phyloP scores from a whole-genome alignment of 2,888 invertebrate species.

The Aphelenchoides bicaudatus region DNA sequence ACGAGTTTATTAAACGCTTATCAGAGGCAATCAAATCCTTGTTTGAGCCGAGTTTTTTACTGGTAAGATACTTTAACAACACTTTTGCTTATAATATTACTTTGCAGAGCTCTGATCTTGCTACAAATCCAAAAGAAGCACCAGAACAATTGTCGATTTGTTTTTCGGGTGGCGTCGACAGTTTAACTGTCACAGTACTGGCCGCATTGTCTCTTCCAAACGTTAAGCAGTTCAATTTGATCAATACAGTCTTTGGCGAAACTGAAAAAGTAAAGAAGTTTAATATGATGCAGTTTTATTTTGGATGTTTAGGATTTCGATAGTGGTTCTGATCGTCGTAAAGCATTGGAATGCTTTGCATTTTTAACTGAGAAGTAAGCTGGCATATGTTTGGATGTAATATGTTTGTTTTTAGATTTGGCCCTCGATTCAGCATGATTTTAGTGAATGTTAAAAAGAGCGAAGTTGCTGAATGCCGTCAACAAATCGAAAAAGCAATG shows the following conservation, averaged over 20 bases:
- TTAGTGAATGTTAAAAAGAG: slow-evolving; percentile 47
- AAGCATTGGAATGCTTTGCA: slow-evolving; percentile 13
- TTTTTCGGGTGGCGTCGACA: slow-evolving; percentile 95
- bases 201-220: slow-evolving; percentile 69
- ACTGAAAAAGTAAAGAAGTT: slow-evolving; percentile 22
- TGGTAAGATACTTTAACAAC: slow-evolving; percentile 16
- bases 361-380: slow-evolving; percentile 15
- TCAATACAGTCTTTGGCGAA: slow-evolving; percentile 46
- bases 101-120: neutral
- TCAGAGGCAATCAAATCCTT: neutral
- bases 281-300: neutral
- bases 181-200: slow-evolving; percentile 79
- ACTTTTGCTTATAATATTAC: neutral
- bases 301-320: slow-evolving; percentile 16
- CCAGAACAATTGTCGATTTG: slow-evolving; percentile 65
- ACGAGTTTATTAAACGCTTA: slow-evolving; percentile 1
- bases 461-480: slow-evolving; percentile 39
- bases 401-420: slow-evolving; percentile 13
- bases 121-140: neutral
- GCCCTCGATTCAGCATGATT: slow-evolving; percentile 62
- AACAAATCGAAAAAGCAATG: slow-evolving; percentile 28
- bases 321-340: slow-evolving; percentile 11
- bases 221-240: slow-evolving; percentile 59
- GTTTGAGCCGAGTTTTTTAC: neutral
- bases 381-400: neutral